Evolutionary conservation across 2,797 vertebrate genomes (phyloP), one percentile per base, ranked within the genome.

Genomic region (Sebastes nivosus): DNA sequence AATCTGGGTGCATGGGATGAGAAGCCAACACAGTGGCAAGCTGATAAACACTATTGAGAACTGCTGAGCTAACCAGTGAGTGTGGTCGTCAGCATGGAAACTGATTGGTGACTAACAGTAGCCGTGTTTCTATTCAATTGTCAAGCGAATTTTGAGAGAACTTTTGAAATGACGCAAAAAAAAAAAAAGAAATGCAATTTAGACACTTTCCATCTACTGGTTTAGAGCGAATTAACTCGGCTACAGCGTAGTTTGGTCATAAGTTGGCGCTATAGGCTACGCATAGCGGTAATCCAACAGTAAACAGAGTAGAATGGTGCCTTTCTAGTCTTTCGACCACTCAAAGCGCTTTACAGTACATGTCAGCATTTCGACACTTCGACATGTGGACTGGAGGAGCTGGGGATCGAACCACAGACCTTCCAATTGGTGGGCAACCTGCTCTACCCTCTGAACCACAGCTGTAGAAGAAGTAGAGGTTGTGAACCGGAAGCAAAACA

Each of bases 1-100:
- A 74, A 72, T 32, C n/a, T 34, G 30, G 36, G 50, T 54, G 30
- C 67, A 79, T 55, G 75, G 54, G 58, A 76, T 61, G 42, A 42
- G 34, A 73, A 75, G 60, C 68, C 38, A 71, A 52, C 36, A 79
- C 69, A 38, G 74, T 34, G 42, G n/a, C 66, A 59, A 79, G 55
- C 30, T 75, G 67, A 46, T 52, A 60, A 36, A 69, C 8, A 61
- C 67, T 50, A 2, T 57, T 38, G 25, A 74, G 66, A 81, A 64
- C 77, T 67, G 65, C 82, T 50, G 57, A 58, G 38, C 38, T 59
- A 70, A 60, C 29, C 16, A 8, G 30, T 18, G 16, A 29, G 13
- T 2, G 8, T 16, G 54, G 24, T 27, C 20, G 8, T 72, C 16
- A 42, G 16, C 14, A 14, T 27, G 22, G 38, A 78, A 85, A 74